Base-by-base conservation (phyloP, 2,113 vertebrate genomes). In the Pteronura brasiliensis region DNA sequence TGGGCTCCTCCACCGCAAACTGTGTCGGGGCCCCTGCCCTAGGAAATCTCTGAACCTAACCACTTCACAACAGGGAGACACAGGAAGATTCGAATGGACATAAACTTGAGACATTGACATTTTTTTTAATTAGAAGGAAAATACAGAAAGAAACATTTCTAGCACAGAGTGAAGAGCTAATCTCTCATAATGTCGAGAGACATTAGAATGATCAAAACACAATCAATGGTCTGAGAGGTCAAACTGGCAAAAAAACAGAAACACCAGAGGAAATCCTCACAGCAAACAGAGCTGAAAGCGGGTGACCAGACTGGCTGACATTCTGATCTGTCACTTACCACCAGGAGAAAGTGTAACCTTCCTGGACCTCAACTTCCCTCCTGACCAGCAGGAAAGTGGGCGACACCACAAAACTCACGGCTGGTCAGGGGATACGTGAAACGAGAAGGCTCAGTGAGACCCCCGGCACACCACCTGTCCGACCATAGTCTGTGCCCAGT, bases 1-100 rank as follows among this genome's bases (percentile, higher is more conserved):
- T 0, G 0, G 7, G 23, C 4, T 23, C 42, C 25, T 31, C 39
- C n/a, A 42, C 23, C 1, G 18, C n/a, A 6, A n/a, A 69, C 13
- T 29, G 2, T 21, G 23, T 39, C 42, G 18, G 74, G 29, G 39
- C 20, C 31, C n/a, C 44, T 9, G 49, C 65, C 42, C 47, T 29
- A 67, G 65, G 65, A 89, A n/a, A n/a, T 6, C 57, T 67, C 76
- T 20, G 25, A 52, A 44, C 47, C 34, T 36, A 55, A 52, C 80
- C 0, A 14, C 0, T 21, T n/a, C 84, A 69, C 25, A 6, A 18
- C 7, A 36, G 6, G 39, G 29, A 39, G 67, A 90, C 3, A 31
- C 42, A 34, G 18, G 17, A 42, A 74, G 61, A 61, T 11, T 44
- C 47, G 25, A n/a, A 44, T 15, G 8, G 3, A n/a, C 3, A 65